Evolutionary conservation across 2,113 vertebrate species (phyloP).

Genomic region (Todiramphus chloris): DNA sequence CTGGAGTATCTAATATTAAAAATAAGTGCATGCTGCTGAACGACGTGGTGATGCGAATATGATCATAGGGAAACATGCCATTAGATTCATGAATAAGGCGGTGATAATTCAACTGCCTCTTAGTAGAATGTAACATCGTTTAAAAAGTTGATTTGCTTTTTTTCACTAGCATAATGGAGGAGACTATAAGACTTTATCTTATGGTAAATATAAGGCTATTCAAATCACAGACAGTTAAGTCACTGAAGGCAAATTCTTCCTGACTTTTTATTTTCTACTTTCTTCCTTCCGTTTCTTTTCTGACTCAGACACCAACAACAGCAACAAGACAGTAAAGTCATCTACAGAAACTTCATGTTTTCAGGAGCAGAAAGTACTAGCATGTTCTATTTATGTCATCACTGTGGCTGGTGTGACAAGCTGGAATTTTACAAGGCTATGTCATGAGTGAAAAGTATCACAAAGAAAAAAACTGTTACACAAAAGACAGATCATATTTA

Average conservation of each 20-base stretch:
- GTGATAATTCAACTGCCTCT: not conserved
- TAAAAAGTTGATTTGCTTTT: not conserved
- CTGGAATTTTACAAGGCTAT: not conserved
- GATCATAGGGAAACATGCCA: not conserved
- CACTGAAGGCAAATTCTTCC: not conserved
- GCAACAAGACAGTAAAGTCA: not conserved
- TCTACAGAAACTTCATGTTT: not conserved
- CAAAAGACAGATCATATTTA: not conserved
- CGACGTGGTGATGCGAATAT: not conserved
- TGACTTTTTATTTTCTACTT: not conserved
- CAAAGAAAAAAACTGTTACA: not conserved
- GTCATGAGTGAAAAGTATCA: not conserved
- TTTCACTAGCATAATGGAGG: not conserved
- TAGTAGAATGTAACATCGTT: not conserved
- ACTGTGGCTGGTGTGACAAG: not conserved
- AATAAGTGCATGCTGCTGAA: not conserved
- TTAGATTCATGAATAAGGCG: not conserved
- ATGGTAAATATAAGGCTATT: not conserved
- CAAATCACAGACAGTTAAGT: not conserved
- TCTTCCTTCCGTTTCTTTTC: not conserved
- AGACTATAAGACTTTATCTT: not conserved
- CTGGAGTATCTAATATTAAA: not conserved
- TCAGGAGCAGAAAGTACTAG: not conserved
- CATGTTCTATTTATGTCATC: not conserved
- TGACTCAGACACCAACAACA: not conserved